phyloP scores from a whole-genome alignment of 2,797 vertebrate genomes.

The Margarornis squamiger region DNA sequence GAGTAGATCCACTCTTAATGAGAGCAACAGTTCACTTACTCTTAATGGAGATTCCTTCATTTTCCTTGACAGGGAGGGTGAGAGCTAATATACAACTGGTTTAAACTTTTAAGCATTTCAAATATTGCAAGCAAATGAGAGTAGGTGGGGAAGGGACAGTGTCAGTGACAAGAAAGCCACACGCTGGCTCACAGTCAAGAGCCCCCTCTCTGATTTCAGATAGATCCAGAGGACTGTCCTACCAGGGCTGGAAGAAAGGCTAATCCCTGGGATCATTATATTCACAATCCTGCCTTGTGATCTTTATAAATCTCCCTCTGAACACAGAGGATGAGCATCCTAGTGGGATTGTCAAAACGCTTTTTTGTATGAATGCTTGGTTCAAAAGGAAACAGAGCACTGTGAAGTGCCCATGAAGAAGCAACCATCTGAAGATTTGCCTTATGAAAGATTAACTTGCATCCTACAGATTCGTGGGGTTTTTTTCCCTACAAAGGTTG shows the following conservation, averaged over 20 bases:
- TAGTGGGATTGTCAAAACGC: conserved; percentile 23
- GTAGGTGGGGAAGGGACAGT: not conserved
- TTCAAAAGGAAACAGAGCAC: conserved; percentile 42
- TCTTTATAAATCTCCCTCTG: conserved; percentile 51
- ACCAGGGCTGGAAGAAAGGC: conserved; percentile 2
- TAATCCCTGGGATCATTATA: conserved; percentile 55
- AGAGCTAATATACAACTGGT: not conserved
- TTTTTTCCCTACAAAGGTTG: not conserved
- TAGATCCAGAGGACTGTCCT: conserved; percentile 15
- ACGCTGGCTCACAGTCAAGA: not conserved
- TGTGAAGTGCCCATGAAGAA: conserved; percentile 6
- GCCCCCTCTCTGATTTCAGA: conserved; percentile 29
- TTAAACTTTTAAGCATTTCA: conserved; percentile 20
- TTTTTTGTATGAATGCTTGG: not conserved
- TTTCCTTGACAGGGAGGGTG: not conserved
- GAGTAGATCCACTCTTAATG: not conserved
- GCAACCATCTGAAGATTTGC: conserved; percentile 4
- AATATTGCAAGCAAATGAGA: not conserved
- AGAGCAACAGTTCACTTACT: not conserved
- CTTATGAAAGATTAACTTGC: conserved; percentile 49
- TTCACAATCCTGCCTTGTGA: conserved; percentile 54
- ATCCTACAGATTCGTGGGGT: not conserved
- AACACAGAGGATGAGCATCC: conserved; percentile 49
- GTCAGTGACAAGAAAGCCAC: not conserved
- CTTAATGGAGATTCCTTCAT: not conserved